Base-by-base conservation (phyloP, 2,888 invertebrate genomes). In the Spicauda simplicius region DNA sequence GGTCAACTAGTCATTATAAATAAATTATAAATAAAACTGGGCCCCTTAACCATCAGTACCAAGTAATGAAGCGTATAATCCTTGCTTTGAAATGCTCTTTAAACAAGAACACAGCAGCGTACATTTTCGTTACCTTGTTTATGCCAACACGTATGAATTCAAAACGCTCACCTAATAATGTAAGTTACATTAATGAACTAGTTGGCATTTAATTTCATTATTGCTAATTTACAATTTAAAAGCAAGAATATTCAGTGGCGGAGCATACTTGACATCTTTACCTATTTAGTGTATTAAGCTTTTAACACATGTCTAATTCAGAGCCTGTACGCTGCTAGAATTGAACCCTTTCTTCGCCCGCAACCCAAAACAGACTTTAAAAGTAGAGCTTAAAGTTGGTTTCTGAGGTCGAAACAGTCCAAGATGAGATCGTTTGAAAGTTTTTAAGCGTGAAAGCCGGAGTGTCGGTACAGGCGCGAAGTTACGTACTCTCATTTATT, bases 251-350 rank as follows among this genome's bases (percentile, higher is more conserved):
- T 80, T 76, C 20, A 77, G 77, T 75, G 66, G 73, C 70, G 75
- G 73, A 75, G 80, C 79, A 78, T 79, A 79, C 79, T 78, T 72
- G 77, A 73, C 76, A 76, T 79, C 82, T 77, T 83, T 81, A 79
- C 77, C 86, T 87, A 88, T 87, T 88, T 87, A 88, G 83, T 86
- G 85, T 84, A 88, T 90, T 89, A 87, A 87, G 88, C 89, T 90
- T 90, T 91, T 89, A 90, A 85, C 89, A 87, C 87, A 90, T 90
- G 87, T 85, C 89, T 90, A 90, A 91, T 91, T 90, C 90, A 90
- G 77, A 74, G 71, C 75, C 77, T 74, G 76, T 79, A 75, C 80
- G 77, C 75, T 76, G 76, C 71, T 75, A 58, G 71, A 73, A 72
- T 70, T 66, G 64, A 79, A 79, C 76, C 75, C 74, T 80, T 80